Evolutionary conservation across 2,113 vertebrate species (phyloP).

Genomic region (Copsychus sechellarum): DNA sequence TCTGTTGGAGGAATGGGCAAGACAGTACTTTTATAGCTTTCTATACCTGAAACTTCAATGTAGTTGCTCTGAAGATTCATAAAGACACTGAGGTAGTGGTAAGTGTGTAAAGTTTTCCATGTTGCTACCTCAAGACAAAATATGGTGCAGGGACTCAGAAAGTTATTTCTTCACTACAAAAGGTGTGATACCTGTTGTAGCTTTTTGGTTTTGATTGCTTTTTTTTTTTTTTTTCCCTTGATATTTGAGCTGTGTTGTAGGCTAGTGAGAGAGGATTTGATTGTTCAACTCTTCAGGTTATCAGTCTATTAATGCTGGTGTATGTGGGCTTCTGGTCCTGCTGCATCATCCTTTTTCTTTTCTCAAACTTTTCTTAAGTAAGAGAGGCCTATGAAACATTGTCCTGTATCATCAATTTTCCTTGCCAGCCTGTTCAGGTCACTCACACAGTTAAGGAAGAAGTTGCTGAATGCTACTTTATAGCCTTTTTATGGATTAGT

Average conservation of each 20-base stretch:
- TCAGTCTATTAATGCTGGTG: not conserved
- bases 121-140: slow-evolving; percentile 54
- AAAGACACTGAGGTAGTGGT: slow-evolving; percentile 39
- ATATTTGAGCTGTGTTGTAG: not conserved
- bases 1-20: not conserved
- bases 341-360: not conserved
- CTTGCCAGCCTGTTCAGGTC: not conserved
- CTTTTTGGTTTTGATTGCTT: not conserved
- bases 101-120: slow-evolving; percentile 16
- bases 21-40: not conserved
- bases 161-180: not conserved
- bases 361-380: not conserved
- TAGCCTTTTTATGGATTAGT: not conserved
- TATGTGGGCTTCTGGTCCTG: slow-evolving; percentile 20
- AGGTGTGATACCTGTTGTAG: not conserved
- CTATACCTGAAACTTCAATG: not conserved
- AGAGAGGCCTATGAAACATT: not conserved
- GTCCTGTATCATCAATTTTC: not conserved
- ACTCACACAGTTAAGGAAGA: not conserved
- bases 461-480: not conserved
- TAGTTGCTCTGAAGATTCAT: slow-evolving; percentile 28
- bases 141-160: slow-evolving; percentile 39
- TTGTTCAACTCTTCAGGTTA: not conserved
- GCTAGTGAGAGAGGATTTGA: not conserved
- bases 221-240: not conserved